Conservation (phyloP, 2,113 vertebrate genomes). For the Cyrtonyx montezumae region DNA sequence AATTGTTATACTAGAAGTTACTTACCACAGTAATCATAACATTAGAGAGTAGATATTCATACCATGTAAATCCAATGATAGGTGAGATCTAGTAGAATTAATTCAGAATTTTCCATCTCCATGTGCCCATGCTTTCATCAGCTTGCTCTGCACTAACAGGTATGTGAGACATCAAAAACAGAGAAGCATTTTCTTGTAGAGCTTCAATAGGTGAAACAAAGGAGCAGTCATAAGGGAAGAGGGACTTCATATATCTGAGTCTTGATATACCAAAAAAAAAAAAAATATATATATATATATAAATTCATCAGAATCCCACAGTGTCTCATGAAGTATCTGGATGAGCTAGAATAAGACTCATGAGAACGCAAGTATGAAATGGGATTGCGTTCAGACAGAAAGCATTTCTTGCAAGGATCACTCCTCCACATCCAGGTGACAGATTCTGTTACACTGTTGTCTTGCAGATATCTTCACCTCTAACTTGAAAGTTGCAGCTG, state of each 20-base stretch:
- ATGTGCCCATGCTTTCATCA: not conserved
- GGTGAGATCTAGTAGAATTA: not conserved
- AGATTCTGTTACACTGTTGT: not conserved
- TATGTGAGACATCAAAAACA: not conserved
- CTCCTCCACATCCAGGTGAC: fast-evolving
- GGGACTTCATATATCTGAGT: not conserved
- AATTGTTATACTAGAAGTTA: not conserved
- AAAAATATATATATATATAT: not conserved
- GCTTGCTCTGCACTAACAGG: not conserved
- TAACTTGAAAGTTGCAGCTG: not conserved
- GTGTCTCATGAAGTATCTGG: not conserved
- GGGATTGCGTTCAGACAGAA: not conserved
- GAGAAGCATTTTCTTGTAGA: not conserved
- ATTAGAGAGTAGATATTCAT: not conserved
- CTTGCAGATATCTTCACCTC: not conserved
- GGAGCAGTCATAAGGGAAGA: not conserved
- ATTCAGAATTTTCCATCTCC: not conserved
- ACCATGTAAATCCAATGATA: not conserved
- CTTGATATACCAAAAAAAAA: not conserved
- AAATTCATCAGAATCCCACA: fast-evolving
- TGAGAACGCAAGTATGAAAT: not conserved
- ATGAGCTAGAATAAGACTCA: not conserved
- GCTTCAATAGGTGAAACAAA: not conserved
- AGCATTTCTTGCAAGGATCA: not conserved
- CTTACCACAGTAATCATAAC: not conserved